A percentile compares a stretch with the other conserved stretches of the same genome.
These are phyloP conservation scores for Brienomyrus longianalis DNA, from an alignment of 2,113 vertebrate species.

Conservation along the genomic window DNA sequence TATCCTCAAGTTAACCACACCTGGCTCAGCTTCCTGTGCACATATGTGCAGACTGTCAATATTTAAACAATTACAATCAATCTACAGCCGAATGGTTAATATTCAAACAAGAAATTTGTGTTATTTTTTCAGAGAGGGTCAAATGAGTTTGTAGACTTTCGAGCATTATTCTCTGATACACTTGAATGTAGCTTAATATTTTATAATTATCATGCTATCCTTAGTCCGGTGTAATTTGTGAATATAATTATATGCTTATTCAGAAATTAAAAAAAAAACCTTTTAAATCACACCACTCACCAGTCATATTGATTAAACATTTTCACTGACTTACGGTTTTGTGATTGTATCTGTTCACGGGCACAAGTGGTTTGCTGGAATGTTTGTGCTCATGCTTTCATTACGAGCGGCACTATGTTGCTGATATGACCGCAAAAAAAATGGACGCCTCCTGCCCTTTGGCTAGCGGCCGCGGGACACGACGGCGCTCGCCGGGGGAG, in stretches of 20 bases:
- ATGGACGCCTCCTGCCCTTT: not conserved
- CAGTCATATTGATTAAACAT: not conserved
- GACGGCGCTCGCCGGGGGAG: not conserved
- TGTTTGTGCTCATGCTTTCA: not conserved
- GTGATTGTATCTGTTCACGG: not conserved
- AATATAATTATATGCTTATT: not conserved
- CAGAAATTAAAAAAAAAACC: not conserved
- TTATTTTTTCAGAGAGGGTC: not conserved
- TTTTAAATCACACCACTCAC: not conserved
- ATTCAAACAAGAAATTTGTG: not conserved
- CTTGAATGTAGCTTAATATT: not conserved
- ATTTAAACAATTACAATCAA: not conserved
- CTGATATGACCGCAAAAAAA: too few species aligned
- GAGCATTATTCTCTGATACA: not conserved
- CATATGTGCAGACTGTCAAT: not conserved
- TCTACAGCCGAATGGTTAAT: not conserved
- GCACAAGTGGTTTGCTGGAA: not conserved
- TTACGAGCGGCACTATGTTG: not conserved
- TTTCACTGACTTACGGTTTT: not conserved
- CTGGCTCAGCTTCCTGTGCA: not conserved
- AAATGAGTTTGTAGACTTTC: not conserved
- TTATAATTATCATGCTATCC: not conserved
- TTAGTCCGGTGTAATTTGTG: not conserved
- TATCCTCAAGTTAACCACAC: not conserved
- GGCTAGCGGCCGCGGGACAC: not conserved